Conservation (phyloP, 2,113 vertebrate genomes). For the Strix uralensis region DNA sequence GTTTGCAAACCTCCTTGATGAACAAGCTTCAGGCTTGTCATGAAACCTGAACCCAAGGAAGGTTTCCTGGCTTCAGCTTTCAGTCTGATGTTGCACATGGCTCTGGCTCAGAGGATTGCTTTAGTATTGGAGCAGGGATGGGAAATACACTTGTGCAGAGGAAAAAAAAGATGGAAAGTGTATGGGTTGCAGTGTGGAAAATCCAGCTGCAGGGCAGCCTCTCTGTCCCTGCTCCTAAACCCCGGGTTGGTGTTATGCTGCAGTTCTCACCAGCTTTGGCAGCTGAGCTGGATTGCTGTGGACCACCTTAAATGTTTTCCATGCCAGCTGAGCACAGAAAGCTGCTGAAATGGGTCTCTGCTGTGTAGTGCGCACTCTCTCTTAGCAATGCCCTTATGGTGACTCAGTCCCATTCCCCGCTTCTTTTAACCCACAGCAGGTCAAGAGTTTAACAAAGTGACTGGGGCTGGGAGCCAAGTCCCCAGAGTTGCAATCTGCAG, state of each 20-base stretch:
- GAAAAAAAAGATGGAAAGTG: constrained; percentile 13
- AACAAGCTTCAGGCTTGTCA: constrained; percentile 22
- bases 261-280: constrained; percentile 18
- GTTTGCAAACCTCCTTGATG: neutral
- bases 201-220: constrained; percentile 15
- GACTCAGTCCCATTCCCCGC: constrained; percentile 61
- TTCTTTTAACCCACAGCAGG: constrained; percentile 67
- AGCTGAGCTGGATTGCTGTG: neutral
- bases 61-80: constrained; percentile 58
- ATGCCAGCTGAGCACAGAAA: constrained; percentile 53
- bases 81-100: constrained; percentile 34
- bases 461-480: constrained; percentile 65
- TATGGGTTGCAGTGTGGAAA: neutral
- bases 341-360: constrained; percentile 50
- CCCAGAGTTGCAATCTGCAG: constrained; percentile 59
- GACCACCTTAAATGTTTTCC: constrained; percentile 62
- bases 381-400: constrained; percentile 50
- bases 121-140: constrained; percentile 3
- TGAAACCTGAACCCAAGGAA: constrained; percentile 39
- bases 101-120: constrained; percentile 19
- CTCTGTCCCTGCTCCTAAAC: neutral
- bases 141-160: constrained; percentile 36
- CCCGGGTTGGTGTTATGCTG: neutral
- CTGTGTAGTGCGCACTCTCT: constrained; percentile 5
- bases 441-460: constrained; percentile 77